Evolutionary conservation across 2,888 invertebrate genomes (phyloP).

Genomic region (Physocephala rufipes): DNA sequence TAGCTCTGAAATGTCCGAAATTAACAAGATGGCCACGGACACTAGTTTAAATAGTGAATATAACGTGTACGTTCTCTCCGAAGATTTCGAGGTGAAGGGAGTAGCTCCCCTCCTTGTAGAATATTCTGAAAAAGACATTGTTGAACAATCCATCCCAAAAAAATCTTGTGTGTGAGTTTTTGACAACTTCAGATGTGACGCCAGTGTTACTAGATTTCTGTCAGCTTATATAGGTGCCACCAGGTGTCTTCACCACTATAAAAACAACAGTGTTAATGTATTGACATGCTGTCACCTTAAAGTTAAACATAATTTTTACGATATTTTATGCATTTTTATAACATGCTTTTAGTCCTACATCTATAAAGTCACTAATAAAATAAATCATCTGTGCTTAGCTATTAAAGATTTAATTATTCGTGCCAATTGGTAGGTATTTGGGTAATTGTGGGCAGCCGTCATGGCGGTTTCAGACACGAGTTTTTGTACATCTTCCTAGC

Average conservation of each 20-base stretch:
- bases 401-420: conserved; percentile 3
- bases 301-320: conserved; percentile 13
- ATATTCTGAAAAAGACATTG: neutral
- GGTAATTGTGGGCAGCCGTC: neutral
- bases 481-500: too few relatives aligned
- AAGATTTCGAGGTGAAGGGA: neutral
- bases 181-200: neutral
- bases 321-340: conserved; percentile 22
- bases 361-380: conserved; percentile 20
- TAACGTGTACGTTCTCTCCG: neutral
- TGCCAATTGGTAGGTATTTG: neutral
- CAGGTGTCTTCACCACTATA: neutral
- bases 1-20: neutral
- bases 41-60: neutral
- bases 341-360: neutral
- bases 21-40: neutral
- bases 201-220: neutral
- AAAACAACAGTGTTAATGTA: too few relatives aligned
- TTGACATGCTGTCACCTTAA: neutral
- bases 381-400: conserved; percentile 2
- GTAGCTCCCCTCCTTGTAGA: neutral
- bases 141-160: neutral
- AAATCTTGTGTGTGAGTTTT: neutral
- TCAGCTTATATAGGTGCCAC: neutral
- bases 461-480: neutral